Evolutionary conservation across 2,888 invertebrate genomes (phyloP).

Genomic region (Deilephila elpenor): DNA sequence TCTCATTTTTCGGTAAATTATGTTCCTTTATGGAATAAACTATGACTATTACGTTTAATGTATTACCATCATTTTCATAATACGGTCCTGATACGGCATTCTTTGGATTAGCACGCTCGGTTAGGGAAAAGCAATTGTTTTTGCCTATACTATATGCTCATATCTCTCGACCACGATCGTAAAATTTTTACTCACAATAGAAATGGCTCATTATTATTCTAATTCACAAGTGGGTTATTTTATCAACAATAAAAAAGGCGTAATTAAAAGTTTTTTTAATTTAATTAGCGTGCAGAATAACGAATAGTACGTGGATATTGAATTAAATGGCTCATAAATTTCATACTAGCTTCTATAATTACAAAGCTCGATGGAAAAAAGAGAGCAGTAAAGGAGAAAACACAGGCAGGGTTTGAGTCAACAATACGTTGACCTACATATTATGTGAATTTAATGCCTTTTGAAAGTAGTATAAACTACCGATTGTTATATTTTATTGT

Average conservation of each 20-base stretch:
- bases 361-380: conserved; percentile 2
- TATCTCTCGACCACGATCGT: too few species aligned
- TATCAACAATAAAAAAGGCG: background rate
- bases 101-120: conserved; percentile 3
- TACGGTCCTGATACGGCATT: background rate
- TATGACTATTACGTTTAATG: conserved; percentile 23
- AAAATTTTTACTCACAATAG: too few species aligned
- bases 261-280: background rate
- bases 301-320: conserved; percentile 1
- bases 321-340: conserved; percentile 30
- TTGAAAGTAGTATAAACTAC: background rate
- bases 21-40: conserved; percentile 21
- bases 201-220: too few species aligned
- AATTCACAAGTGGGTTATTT: too few species aligned
- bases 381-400: conserved; percentile 2
- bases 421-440: background rate
- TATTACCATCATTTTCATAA: conserved; percentile 10
- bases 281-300: conserved; percentile 2
- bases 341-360: conserved; percentile 7
- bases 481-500: background rate
- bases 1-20: conserved; percentile 34
- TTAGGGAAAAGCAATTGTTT: background rate
- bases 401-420: background rate
- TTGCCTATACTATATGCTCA: background rate
- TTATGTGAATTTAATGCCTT: background rate